phyloP scores from a whole-genome alignment of 2,888 invertebrate genomes.

The Caenorhabditis uteleia region DNA sequence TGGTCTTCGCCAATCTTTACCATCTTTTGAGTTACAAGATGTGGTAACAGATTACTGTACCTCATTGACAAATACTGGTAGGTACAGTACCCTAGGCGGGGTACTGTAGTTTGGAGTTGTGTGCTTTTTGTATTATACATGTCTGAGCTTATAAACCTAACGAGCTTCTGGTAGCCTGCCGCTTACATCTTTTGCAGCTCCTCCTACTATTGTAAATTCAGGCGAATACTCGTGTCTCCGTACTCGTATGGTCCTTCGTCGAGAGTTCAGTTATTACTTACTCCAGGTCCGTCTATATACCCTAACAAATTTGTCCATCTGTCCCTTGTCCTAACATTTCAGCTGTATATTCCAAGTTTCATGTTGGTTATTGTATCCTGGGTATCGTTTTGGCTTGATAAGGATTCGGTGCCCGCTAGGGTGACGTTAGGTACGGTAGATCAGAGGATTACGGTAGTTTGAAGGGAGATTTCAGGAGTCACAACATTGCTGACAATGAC shows the following conservation, averaged over 20 bases:
- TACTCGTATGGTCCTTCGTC: conserved; percentile 69
- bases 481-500: conserved; percentile 96
- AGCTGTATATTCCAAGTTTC: conserved; percentile 92
- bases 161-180: too few relatives aligned
- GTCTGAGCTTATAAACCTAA: too few relatives aligned
- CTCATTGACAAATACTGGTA: conserved; percentile 94
- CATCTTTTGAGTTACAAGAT: conserved; percentile 90
- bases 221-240: conserved; percentile 67
- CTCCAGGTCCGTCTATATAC: conserved; percentile 75
- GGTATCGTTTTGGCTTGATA: conserved; percentile 66
- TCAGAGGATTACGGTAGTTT: background rate
- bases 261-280: conserved; percentile 81
- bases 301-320: conserved; percentile 94
- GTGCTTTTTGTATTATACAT: too few relatives aligned
- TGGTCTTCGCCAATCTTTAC: conserved; percentile 75
- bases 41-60: conserved; percentile 94
- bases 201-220: too few relatives aligned
- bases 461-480: conserved; percentile 76
- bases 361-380: conserved; percentile 81
- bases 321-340: conserved; percentile 86
- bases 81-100: too few relatives aligned
- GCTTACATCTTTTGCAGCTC: too few relatives aligned
- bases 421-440: conserved; percentile 60
- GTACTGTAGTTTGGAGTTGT: background rate
- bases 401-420: conserved; percentile 69